Base-by-base conservation (phyloP, 1,140 invertebrate genomes). In the Drosophila bifasciata region DNA sequence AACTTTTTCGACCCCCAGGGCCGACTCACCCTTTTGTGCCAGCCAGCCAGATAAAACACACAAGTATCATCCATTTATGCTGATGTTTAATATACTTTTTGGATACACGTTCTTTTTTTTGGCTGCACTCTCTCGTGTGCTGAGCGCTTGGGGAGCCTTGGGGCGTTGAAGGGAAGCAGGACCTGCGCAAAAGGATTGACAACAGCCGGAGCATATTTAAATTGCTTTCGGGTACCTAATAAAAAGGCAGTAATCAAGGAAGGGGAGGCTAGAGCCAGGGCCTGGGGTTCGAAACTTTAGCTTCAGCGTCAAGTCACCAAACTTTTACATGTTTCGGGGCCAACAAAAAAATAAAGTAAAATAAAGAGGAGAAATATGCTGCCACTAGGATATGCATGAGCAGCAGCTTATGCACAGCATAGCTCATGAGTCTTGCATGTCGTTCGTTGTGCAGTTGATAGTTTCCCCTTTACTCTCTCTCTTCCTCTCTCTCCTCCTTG, bases 191-290 rank as follows among this genome's bases (percentile, higher is more conserved):
- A 53, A 57, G 69, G 77, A 77, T 74, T 74, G 77, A 77, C 77
- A 73, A 50, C 50, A 55, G 64, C 79, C 70, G 50, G 68, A 88
- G 73, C 64, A 83, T 75, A 86, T 88, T 81, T 69, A 86, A 86
- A 86, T 86, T 88, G 78, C 83, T 83, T 86, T 86, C 53, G 83
- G 83, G 78, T 56, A 67, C 78, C 74, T 88, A 81, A 88, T 88
- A 86, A 86, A 88, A 86, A 81, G 81, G 77, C 58, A 81, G 81
- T 81, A 86, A 85, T 86, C 76, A 85, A 80, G 67, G 67, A 44
- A n/a, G 59, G 43, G 43, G 51, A 46, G n/a, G n/a, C n/a, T 41
- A 41, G 28, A 40, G 39, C 28, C 28, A 15, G 25, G 16, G 19
- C 21, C 43, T 45, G 19, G 57, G 11, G 39, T n/a, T n/a, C 36